Evolutionary conservation across 2,113 vertebrate species (phyloP).

Genomic region (Marcusenius ussheri): DNA sequence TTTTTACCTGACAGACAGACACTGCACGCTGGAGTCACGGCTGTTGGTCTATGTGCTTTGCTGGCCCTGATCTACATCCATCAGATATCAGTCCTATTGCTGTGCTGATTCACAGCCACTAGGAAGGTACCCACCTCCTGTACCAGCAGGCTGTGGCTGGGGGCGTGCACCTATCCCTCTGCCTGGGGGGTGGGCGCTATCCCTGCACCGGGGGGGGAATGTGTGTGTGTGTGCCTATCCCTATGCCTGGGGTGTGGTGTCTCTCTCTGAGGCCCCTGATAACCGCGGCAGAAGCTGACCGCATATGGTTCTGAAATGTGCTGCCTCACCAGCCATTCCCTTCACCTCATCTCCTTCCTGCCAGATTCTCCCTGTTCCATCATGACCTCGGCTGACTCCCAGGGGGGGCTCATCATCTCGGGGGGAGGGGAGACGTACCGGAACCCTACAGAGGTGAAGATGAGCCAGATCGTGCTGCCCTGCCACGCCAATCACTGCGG

Average conservation of each 20-base stretch:
- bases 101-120: neutral
- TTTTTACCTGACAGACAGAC: neutral
- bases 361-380: conserved; percentile 22
- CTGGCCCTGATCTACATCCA: neutral
- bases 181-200: neutral
- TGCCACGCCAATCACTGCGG: conserved; percentile 85
- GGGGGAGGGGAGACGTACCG: conserved; percentile 51
- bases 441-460: conserved; percentile 88
- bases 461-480: conserved; percentile 93
- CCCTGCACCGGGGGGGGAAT: neutral
- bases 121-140: neutral
- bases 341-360: neutral
- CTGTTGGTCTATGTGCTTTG: neutral
- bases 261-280: neutral
- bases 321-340: neutral
- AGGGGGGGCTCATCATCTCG: conserved; percentile 41
- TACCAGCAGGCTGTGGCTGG: neutral
- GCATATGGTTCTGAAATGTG: neutral
- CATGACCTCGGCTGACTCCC: conserved; percentile 41
- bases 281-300: neutral
- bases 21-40: neutral
- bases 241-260: neutral
- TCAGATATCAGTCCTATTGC: neutral
- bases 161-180: neutral
- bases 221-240: neutral